Base-by-base conservation (phyloP, 2,113 vertebrate genomes). In the Datnioides undecimradiatus region DNA sequence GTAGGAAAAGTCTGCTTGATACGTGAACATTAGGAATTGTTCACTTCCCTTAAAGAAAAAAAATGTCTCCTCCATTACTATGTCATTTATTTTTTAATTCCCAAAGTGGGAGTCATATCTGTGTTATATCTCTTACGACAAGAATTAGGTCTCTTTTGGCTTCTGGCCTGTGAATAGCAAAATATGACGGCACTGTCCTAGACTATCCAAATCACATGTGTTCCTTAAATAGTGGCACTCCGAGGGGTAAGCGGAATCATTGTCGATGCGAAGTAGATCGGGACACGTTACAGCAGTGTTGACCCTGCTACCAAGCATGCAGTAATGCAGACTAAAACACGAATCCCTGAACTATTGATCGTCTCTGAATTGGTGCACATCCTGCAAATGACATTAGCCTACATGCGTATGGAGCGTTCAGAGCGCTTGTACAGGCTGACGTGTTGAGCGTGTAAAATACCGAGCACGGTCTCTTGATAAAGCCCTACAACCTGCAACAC, bases 141-240 rank as follows among this genome's bases (percentile, higher is more conserved):
- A 16, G 5, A 48, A 17, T 45, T 10, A 49, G 27, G 73, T 49
- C 46, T 49, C 16, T 8, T 38, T 41, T 48, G 8, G 55, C 67
- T 67, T 21, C 14, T 34, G 33, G 34, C 19, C 33, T 36, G 10
- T 19, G 16, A 27, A 11, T 23, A 70, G 38, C 7, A 43, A 36
- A 69, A 66, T 46, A 76, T 33, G n/a, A 70, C 64, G 36, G 27
- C 67, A 45, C 43, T 45, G 40, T 48, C 33, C 14, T n/a, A 27
- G 12, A 49, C 19, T n/a, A 78, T 70, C 63, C 71, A 58, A 65
- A 72, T 76, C 51, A 58, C 78, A 68, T 52, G 69, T 64, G 69
- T 46, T 46, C 25, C 46, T 27, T 45, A 71, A 66, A 73, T 36
- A 79, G 64, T 65, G 59, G 38, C 64, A 60, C 70, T 66, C 60